Base-by-base conservation (phyloP, 2,797 vertebrate species). In the Vultur gryphus region DNA sequence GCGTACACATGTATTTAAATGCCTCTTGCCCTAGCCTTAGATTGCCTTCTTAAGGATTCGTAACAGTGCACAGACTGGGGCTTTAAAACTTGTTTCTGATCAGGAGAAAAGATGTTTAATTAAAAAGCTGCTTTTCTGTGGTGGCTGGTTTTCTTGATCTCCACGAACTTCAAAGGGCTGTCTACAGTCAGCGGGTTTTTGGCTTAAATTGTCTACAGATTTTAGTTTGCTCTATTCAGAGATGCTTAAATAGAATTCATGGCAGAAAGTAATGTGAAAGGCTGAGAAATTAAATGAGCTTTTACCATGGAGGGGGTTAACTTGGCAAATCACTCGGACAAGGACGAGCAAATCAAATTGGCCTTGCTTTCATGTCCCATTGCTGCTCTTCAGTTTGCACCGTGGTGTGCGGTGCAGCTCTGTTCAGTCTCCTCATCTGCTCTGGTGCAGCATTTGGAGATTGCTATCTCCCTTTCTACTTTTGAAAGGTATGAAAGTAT, bases 91-190 rank as follows among this genome's bases (percentile, higher is more conserved):
- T 88, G 82, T 84, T 91, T 86, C 2, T 33, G 54, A 70, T 80
- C 24, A 88, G 48, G 37, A 84, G 62, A 84, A 95, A 94, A 96
- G n/a, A 70, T 90, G 54, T 93, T 94, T 94, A 93, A 95, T 94
- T 93, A 87, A 93, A 96, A 96, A 96, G 65, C 87, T 86, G 55
- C 71, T 95, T 95, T 95, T 91, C 91, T 95, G 48, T 49, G 11
- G 58, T 92, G 72, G 33, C 66, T 90, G 75, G 20, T 90, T 94
- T 93, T 92, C 89, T 90, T 95, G 64, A 94, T 86, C 71, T 89
- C 44, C 9, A 11, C 43, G 48, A 66, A 96, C 92, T 95, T 96
- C 95, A 97, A 95, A 97, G 89, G 39, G 26, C 65, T 94, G 57
- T 93, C 90, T 95, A 9, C 35, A 86, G 75, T 93, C 76, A 39